Conservation (phyloP, 1,140 invertebrate species). For the Oppia nitens region DNA sequence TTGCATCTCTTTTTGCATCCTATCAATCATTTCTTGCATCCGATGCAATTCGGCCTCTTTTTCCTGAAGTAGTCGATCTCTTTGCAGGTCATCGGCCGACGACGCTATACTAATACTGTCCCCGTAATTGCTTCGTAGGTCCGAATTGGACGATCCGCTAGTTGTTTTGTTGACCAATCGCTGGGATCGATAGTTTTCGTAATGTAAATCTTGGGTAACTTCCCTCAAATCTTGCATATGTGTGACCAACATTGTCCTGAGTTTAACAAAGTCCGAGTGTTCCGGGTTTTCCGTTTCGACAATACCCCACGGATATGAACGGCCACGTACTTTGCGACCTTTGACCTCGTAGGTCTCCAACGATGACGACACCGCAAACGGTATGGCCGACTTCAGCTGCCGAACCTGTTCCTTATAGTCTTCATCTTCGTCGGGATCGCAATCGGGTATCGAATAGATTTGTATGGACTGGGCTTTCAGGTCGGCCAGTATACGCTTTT, state of each 20-base stretch:
- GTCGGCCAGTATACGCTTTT: conserved; percentile 45
- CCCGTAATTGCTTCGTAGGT: conserved; percentile 18
- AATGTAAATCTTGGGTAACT: conserved; percentile 38
- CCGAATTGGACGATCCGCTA: conserved; percentile 17
- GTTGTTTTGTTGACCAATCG: conserved; percentile 22
- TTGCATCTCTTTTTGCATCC: conserved; percentile 19
- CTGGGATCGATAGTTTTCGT: conserved; percentile 37
- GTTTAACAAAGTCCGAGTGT: conserved; percentile 45
- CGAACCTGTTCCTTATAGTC: conserved; percentile 29
- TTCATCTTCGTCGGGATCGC: conserved; percentile 30
- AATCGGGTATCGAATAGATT: conserved; percentile 42
- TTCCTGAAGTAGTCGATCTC: conserved; percentile 65
- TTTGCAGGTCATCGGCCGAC: conserved; percentile 36
- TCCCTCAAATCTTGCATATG: conserved; percentile 38
- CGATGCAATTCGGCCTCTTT: conserved; percentile 50
- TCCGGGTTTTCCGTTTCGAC: conserved; percentile 47
- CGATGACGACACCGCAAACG: conserved; percentile 30
- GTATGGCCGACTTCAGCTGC: conserved; percentile 24
- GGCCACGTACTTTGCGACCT: conserved; percentile 30
- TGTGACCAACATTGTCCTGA: conserved; percentile 37
- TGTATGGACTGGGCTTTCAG: conserved; percentile 37
- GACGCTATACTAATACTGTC: conserved; percentile 21
- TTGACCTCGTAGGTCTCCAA: conserved; percentile 27
- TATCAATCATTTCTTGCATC: conserved; percentile 23
- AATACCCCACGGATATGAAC: conserved; percentile 44